phyloP scores from a whole-genome alignment of 2,888 invertebrate genomes.

The Patella caerulea region DNA sequence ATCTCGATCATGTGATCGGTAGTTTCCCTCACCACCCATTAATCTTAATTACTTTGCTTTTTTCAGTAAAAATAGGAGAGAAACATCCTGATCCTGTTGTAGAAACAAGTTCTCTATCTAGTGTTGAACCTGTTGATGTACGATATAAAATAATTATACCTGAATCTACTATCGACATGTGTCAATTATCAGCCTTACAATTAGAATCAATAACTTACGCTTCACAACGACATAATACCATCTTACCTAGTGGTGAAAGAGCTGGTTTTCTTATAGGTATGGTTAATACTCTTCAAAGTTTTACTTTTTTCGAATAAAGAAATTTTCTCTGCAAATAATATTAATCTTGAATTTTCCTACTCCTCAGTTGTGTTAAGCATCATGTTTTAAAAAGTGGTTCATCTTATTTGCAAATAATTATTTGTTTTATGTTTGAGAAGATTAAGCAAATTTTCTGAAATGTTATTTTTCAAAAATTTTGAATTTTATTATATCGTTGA shows the following conservation, averaged over 20 bases:
- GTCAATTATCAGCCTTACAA: slow-evolving; percentile 93
- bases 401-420: too few relatives aligned
- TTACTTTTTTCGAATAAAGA: not conserved
- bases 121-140: slow-evolving; percentile 94
- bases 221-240: slow-evolving; percentile 93
- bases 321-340: too few relatives aligned
- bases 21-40: not conserved
- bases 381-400: too few relatives aligned
- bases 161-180: slow-evolving; percentile 83
- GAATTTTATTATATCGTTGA: too few relatives aligned
- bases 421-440: too few relatives aligned
- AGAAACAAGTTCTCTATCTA: slow-evolving; percentile 96
- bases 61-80: slow-evolving; percentile 88
- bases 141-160: slow-evolving; percentile 83
- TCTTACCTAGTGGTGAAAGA: slow-evolving; percentile 88
- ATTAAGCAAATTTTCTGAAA: too few relatives aligned
- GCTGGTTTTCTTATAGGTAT: slow-evolving; percentile 95
- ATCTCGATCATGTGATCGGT: too few relatives aligned
- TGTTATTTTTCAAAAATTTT: too few relatives aligned
- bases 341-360: too few relatives aligned
- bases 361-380: too few relatives aligned
- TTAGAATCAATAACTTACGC: slow-evolving; percentile 98
- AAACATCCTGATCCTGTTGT: slow-evolving; percentile 99
- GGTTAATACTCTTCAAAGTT: not conserved
- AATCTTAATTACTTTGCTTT: slow-evolving; percentile 28